A percentile compares a stretch with the other conserved stretches of the same genome.
phyloP scores from a whole-genome alignment of 2,113 vertebrate genomes.

The Galbula dea region DNA sequence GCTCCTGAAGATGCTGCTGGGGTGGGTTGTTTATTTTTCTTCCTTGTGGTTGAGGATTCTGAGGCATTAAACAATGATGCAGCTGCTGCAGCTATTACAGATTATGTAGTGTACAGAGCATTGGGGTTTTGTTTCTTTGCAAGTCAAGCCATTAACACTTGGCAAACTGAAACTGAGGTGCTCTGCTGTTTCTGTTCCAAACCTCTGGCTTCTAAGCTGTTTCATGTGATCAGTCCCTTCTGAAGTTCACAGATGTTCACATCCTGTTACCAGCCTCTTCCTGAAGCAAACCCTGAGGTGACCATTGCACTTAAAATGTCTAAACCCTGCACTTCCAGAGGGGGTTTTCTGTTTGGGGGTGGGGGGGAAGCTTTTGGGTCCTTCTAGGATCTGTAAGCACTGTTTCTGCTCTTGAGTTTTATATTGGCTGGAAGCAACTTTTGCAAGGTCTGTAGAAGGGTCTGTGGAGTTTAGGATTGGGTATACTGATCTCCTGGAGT shows the following conservation, averaged over 20 bases:
- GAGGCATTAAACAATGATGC: background rate
- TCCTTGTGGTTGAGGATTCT: background rate
- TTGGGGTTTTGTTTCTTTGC: background rate
- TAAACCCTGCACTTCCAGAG: too few relatives aligned
- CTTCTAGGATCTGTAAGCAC: background rate
- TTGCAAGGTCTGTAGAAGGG: background rate
- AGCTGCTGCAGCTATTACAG: background rate
- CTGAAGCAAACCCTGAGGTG: background rate
- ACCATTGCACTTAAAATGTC: background rate
- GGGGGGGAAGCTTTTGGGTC: background rate
- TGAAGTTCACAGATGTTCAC: background rate
- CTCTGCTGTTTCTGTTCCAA: background rate
- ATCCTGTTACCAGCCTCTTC: background rate
- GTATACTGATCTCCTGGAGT: background rate
- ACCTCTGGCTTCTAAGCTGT: background rate
- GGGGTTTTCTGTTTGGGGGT: background rate
- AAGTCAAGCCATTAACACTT: background rate
- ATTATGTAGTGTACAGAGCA: background rate
- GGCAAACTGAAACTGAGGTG: background rate
- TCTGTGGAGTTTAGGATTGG: background rate
- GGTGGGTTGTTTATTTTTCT: background rate
- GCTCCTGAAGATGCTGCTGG: background rate
- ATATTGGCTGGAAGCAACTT: background rate
- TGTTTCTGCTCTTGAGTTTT: background rate
- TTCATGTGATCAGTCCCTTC: background rate